Conservation (phyloP, 2,888 invertebrate species). For the Tetrapedia diversipes region DNA sequence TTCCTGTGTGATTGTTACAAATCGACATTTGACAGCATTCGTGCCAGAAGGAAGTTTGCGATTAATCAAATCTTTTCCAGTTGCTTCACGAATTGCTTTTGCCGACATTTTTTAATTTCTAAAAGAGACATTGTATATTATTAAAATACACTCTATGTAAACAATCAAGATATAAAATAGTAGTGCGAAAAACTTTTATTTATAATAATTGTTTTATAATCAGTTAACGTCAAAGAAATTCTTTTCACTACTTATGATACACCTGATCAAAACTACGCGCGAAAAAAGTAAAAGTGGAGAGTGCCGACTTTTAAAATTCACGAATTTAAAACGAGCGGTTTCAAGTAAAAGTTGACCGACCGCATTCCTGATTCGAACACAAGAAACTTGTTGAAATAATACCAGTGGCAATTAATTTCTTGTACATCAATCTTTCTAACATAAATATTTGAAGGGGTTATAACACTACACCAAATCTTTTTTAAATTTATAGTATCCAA, state of each 20-base stretch:
- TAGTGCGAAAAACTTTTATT: not conserved
- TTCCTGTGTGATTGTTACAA: conserved; percentile 90
- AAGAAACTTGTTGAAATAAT: conserved; percentile 6
- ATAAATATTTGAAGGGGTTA: not conserved
- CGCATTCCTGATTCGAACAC: conserved; percentile 32
- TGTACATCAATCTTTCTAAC: not conserved
- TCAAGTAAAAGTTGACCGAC: conserved; percentile 34
- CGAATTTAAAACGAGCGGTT: not conserved
- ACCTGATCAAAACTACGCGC: not conserved
- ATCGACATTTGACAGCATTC: conserved; percentile 89
- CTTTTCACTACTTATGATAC: not conserved
- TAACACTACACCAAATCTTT: no score
- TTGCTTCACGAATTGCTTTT: conserved; percentile 97
- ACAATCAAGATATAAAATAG: not conserved
- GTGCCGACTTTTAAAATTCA: not conserved
- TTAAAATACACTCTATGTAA: not conserved
- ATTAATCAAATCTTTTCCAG: conserved; percentile 96
- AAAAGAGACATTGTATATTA: conserved; percentile 32
- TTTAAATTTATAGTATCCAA: no score
- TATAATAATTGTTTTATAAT: not conserved
- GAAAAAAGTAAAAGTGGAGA: not conserved
- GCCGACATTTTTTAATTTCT: conserved; percentile 90
- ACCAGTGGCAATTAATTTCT: not conserved
- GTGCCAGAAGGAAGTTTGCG: conserved; percentile 89
- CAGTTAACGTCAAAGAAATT: not conserved